Base-by-base conservation (phyloP, 2,113 vertebrate genomes). In the Origma solitaria region DNA sequence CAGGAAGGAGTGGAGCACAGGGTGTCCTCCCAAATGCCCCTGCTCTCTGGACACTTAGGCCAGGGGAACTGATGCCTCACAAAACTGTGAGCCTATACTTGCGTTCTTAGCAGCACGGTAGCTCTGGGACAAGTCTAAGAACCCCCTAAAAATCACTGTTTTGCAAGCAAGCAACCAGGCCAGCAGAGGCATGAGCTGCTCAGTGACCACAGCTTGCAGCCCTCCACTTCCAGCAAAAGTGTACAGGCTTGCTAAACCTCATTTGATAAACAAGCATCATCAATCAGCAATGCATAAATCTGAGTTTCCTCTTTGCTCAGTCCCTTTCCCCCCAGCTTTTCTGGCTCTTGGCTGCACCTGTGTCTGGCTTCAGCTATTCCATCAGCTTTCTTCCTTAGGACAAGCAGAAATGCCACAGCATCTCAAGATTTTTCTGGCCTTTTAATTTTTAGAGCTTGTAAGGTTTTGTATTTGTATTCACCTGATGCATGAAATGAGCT, bases 41-140 rank as follows among this genome's bases (percentile, higher is more conserved):
- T 45, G 44, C 10, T 84, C 40, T 60, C 49, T 38, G 60, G 12
- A 50, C 28, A 62, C 10, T 16, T 24, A 7, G 6, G 19, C 69
- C 25, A 3, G 28, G 11, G 20, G 3, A 95, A 49, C 42, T 44
- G 58, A 77, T 23, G 14, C 9, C 21, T 45, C 53, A 61, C 1
- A 0, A 84, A 84, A 76, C 0, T 13, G 16, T 31, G 50, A 92
- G 27, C 38, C 38, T n/a, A 0, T 3, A 71, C 33, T 53, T 79
- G n/a, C n/a, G 8, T 50, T 78, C 51, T 51, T n/a, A 60, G 65
- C 68, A 82, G 66, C 4, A 2, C 2, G 3, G n/a, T 12, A 60
- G 31, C 9, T 51, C 22, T 61, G 33, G 37, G 40, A 86, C 45
- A 31, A 40, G 88, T 35, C 33, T 57, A 76, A 64, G 56, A 68